Conservation (phyloP, 2,113 vertebrate genomes). For the Monarcha castaneiventris region DNA sequence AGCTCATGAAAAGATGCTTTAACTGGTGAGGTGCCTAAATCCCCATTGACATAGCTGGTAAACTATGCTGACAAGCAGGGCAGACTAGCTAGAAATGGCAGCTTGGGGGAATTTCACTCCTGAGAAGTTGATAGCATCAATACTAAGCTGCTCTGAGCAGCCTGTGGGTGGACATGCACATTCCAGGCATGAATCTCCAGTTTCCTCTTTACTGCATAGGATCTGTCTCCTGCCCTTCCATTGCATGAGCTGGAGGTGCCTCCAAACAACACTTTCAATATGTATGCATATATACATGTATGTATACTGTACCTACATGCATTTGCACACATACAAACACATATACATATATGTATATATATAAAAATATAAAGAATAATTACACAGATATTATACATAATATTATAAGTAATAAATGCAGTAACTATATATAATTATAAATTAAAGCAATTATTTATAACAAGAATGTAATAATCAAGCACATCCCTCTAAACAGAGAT, state of each 20-base stretch:
- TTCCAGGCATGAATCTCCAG: background rate
- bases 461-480: background rate
- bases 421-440: background rate
- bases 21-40: background rate
- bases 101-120: background rate
- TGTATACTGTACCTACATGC: background rate
- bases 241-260: background rate
- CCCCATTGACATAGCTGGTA: background rate
- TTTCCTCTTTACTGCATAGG: background rate
- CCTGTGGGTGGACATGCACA: background rate
- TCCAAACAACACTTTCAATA: background rate
- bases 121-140: background rate
- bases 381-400: background rate
- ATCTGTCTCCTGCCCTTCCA: background rate
- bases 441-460: background rate
- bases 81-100: background rate
- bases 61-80: background rate
- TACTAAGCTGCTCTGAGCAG: background rate
- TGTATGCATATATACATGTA: background rate
- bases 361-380: too few species aligned
- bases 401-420: background rate
- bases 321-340: background rate
- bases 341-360: background rate
- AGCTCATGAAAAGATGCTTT: background rate
- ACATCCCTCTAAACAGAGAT: background rate